Percentiles rank a stretch among this genome's conserved stretches.
Conservation (phyloP, 1,140 invertebrate species). For the Cydia pomonella region DNA sequence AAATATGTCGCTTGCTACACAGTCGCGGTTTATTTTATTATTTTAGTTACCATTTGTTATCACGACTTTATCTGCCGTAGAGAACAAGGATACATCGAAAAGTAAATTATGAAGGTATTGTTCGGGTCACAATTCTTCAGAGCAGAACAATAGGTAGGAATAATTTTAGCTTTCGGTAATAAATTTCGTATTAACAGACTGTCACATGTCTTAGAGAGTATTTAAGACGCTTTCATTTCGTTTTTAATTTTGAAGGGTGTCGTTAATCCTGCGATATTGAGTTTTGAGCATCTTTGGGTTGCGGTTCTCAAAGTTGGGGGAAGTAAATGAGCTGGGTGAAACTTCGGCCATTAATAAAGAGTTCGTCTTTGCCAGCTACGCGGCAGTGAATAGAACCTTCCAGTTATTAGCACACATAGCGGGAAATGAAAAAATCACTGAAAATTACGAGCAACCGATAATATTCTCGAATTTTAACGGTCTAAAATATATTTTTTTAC, state of each 20-base stretch:
- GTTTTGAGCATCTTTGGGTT: conserved; percentile 59
- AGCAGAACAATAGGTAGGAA: conserved; percentile 71
- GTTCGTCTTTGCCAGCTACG: conserved; percentile 21
- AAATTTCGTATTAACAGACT: conserved; percentile 73
- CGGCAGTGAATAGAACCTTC: neutral
- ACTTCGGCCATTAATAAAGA: conserved; percentile 44
- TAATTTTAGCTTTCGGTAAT: conserved; percentile 68
- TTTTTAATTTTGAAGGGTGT: conserved; percentile 69
- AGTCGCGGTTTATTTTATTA: conserved; percentile 73
- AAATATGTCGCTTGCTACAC: conserved; percentile 75
- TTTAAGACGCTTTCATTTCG: conserved; percentile 53
- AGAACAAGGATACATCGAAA: conserved; percentile 73
- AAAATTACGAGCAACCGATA: neutral
- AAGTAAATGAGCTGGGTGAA: conserved; percentile 61
- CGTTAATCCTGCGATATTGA: conserved; percentile 75
- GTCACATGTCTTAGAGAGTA: conserved; percentile 43
- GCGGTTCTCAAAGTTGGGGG: conserved; percentile 37
- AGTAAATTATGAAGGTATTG: conserved; percentile 79
- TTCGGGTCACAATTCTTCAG: conserved; percentile 66
- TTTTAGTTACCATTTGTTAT: conserved; percentile 80
- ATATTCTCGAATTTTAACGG: neutral
- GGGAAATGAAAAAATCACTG: neutral
- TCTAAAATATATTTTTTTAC: neutral
- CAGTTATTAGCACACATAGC: neutral
- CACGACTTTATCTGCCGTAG: conserved; percentile 77